Base-by-base conservation (phyloP, 2,797 vertebrate genomes). In the Coregonus suidteri region DNA sequence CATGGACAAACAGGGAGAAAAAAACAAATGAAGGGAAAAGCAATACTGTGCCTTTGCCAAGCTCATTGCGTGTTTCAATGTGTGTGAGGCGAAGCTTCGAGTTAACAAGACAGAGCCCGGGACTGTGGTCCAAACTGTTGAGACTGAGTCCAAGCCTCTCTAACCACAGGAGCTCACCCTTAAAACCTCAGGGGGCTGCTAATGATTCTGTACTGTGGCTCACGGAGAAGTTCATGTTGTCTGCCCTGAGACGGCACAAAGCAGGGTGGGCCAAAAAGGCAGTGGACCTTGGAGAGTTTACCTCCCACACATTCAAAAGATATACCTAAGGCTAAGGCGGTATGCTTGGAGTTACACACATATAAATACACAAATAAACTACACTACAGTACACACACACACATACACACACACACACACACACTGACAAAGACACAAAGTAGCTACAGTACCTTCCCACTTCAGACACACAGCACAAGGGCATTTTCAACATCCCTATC, bases 161-260 rank as follows among this genome's bases (percentile, higher is more conserved):
- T 74, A 74, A 68, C 76, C 78, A 72, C 76, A 76, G 68, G 76
- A 75, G 78, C 56, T 80, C 78, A 76, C 80, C 75, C 72, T 54
- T 64, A 41, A 70, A 84, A 75, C 78, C 83, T 77, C 81, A 69
- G 77, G 64, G 72, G 67, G 54, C 53, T 51, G 51, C 75, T 80
- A 77, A 85, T 80, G 67, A 78, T 47, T 68, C 52, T 31, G 52
- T 31, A 47, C 54, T 69, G 65, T 35, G 76, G 70, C 72, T 75
- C 66, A 73, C 35, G 72, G 54, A 71, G 65, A 76, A 66, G 76
- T 75, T 64, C 35, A 76, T 72, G 71, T 75, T 73, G 59, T 79
- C 77, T 82, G 25, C 51, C 77, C 70, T 56, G 30, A 76, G 74
- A 59, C 75, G 34, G 18, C 13, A 72, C 41, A 77, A 79, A 65